phyloP scores from a whole-genome alignment of 2,797 vertebrate species.

The Hippocampus kuda region DNA sequence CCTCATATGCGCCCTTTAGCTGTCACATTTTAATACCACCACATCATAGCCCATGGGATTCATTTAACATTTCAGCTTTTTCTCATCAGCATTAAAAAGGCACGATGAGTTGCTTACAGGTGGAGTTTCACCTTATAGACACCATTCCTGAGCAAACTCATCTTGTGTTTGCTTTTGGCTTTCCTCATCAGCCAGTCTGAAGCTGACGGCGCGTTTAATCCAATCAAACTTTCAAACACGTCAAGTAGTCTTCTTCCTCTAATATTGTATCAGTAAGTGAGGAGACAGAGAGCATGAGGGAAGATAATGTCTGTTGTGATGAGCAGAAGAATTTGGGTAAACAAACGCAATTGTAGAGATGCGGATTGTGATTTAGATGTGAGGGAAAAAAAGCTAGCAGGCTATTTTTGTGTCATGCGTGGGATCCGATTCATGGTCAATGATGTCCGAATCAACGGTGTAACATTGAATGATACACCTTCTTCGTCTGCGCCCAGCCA shows the following conservation, averaged over 20 bases:
- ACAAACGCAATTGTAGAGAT: no score
- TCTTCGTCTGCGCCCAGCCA: not conserved
- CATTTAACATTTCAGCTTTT: not conserved
- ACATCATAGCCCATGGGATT: not conserved
- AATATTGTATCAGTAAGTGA: no score
- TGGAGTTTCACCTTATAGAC: not conserved
- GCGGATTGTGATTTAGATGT: no score
- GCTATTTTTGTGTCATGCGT: not conserved
- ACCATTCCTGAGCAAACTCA: not conserved
- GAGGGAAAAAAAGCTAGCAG: not conserved
- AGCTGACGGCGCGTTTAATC: not conserved
- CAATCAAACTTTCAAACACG: not conserved
- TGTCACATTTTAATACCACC: no score
- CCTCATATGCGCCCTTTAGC: no score
- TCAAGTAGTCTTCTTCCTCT: not conserved
- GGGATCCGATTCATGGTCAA: not conserved
- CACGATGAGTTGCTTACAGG: not conserved
- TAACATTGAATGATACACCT: not conserved
- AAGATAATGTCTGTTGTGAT: no score
- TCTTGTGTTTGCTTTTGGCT: not conserved
- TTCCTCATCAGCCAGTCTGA: not conserved
- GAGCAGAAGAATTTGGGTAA: no score
- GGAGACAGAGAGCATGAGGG: no score
- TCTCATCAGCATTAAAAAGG: not conserved
- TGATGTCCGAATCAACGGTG: not conserved